Base-by-base conservation (phyloP, 2,888 invertebrate genomes). In the Chalcosyrphus nemorum region DNA sequence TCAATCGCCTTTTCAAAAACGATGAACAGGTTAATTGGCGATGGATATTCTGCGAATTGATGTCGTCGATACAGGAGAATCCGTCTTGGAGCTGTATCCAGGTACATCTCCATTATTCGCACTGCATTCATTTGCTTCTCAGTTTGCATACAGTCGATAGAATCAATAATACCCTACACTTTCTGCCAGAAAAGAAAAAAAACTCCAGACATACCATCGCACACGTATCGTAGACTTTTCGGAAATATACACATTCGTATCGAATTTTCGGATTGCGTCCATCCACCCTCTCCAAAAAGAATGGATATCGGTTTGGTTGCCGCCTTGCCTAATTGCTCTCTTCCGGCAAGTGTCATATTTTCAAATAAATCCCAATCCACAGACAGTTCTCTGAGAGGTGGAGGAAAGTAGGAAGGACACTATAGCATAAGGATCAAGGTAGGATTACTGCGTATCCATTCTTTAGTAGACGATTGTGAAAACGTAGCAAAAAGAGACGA, bases 341-440 rank as follows among this genome's bases (percentile, higher is more conserved):
- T 78, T 82, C 82, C 82, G 78, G 72, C 66, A 66, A 74, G 82
- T 82, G 78, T 82, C 82, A 82, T 82, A 82, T 82, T 82, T 82
- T 78, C 82, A 72, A 78, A 78, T 82, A 77, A 78, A 82, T 82
- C 78, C 78, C 57, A 77, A 78, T 82, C 61, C 71, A 72, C 35
- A 56, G 59, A 54, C 72, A 56, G 47, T 32, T n/a, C n/a, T n/a
- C n/a, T n/a, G n/a, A n/a, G n/a, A n/a, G n/a, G 38, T 9, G 13
- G 13, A 11, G n/a, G 5, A 17, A 35, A 27, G 15, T 7, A 52
- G 17, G 13, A 38, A 21, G 17, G 24, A 19, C 17, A 47, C 1
- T 27, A 11, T 13, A 68, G 27, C 43, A 13, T 54, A 41, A 21
- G 13, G 27, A 38, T 38, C 57, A 35, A 61, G 27, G 7, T 29